Base-by-base conservation (phyloP, 2,797 vertebrate species). In the Microchirus variegatus region DNA sequence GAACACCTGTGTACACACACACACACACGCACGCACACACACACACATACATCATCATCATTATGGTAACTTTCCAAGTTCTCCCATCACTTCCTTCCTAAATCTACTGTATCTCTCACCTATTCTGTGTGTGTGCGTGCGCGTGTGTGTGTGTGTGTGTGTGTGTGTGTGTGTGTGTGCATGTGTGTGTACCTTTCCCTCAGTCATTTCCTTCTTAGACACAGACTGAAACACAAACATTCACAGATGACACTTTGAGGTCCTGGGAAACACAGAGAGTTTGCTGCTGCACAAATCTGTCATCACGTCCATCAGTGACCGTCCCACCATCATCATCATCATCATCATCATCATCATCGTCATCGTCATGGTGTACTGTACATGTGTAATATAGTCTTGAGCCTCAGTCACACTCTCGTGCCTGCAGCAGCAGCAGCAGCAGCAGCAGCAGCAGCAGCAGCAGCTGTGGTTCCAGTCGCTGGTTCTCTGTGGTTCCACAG, bases 401-500 rank as follows among this genome's bases (percentile, higher is more conserved):
- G 67, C 22, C 54, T 59, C n/a, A n/a, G 74, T 81, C 75, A 85
- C 80, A 74, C 61, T 75, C 42, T 31, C 79, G 14, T 86, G 85
- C 66, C 49, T 67, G 49, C 0, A 19, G 72, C 90, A 92, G 82
- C 89, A n/a, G n/a, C n/a, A n/a, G n/a, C n/a, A n/a, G n/a, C n/a
- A n/a, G n/a, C n/a, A n/a, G n/a, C n/a, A n/a, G n/a, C n/a, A n/a
- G n/a, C n/a, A n/a, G n/a, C n/a, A n/a, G 49, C 0, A 19, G 72
- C 90, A 92, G 82, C 89, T 92, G 90, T 67, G 72, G 85, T 90
- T 89, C 87, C 82, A 63, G 74, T 70, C 77, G 78, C 70, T 80
- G 68, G 54, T 67, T 9, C 80, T 59, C 52, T 54, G 60, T 61
- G 73, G 42, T 75, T 75, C 44, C 43, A 75, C 67, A 86, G 68